These are phyloP conservation scores for Sardinella longiceps DNA, from an alignment of 2,797 vertebrate genomes.

Conservation along the genomic window DNA sequence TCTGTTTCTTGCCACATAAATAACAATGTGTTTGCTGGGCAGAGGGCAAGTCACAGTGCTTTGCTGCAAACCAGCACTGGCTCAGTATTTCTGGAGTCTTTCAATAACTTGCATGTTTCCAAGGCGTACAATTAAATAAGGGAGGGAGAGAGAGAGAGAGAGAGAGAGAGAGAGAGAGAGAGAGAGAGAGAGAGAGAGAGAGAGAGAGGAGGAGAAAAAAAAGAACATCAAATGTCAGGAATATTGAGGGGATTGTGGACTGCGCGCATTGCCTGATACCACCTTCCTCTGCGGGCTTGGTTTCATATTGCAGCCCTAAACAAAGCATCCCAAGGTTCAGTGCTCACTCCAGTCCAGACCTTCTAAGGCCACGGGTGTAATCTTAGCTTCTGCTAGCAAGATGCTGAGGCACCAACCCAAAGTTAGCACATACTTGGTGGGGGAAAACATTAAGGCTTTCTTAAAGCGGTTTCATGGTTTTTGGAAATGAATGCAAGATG, in stretches of 20 bases:
- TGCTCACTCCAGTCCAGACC: background rate
- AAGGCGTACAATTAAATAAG: slow-evolving; percentile 54
- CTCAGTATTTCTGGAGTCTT: slow-evolving; percentile 60
- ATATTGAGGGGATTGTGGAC: slow-evolving; percentile 39
- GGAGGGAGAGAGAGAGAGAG: slow-evolving; percentile 1
- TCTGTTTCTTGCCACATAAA: slow-evolving; percentile 66
- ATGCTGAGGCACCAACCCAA: background rate
- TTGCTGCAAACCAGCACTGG: slow-evolving; percentile 66
- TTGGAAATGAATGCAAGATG: background rate
- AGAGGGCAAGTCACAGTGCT: slow-evolving; percentile 61
- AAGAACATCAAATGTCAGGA: background rate
- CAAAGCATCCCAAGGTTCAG: slow-evolving; percentile 24
- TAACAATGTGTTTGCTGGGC: slow-evolving; percentile 69
- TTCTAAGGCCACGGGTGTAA: slow-evolving; percentile 39
- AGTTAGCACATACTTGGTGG: background rate
- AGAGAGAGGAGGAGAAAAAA: background rate
- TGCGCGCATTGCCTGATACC: slow-evolving; percentile 20
- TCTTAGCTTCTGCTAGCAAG: slow-evolving; percentile 38
- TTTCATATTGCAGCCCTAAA: slow-evolving; percentile 35
- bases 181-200: slow-evolving; percentile 30
- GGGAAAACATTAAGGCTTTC: slow-evolving; percentile 1
- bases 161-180: slow-evolving; percentile 32
- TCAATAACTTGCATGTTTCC: slow-evolving; percentile 61
- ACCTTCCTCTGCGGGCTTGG: slow-evolving; percentile 35
- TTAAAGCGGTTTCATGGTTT: background rate